Evolutionary conservation across 2,113 vertebrate genomes (phyloP).

Genomic region (Chrysochloris asiatica): DNA sequence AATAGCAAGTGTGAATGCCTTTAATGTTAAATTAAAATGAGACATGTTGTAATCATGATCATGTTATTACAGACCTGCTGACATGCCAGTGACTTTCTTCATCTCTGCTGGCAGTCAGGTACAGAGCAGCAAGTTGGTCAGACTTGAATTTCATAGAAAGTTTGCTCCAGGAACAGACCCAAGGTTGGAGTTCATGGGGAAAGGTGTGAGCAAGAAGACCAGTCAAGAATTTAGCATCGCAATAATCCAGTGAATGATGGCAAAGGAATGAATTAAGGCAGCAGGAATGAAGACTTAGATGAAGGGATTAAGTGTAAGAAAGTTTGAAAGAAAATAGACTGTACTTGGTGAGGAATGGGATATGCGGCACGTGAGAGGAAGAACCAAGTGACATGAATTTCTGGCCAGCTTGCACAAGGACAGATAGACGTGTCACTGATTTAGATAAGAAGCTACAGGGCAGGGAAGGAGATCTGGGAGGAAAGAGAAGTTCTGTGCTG

Average conservation of each 20-base stretch:
- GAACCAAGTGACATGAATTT: not conserved
- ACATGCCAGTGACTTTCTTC: not conserved
- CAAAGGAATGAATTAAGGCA: not conserved
- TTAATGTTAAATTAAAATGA: not conserved
- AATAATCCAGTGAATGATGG: not conserved
- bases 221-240: not conserved
- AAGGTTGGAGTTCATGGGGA: not conserved
- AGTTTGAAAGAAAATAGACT: not conserved
- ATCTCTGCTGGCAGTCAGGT: accelerated
- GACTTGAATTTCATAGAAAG: not conserved
- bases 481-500: not conserved
- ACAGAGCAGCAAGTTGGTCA: not conserved
- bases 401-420: not conserved
- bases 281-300: not conserved
- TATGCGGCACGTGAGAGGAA: not conserved
- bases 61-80: not conserved
- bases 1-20: not conserved
- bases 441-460: not conserved
- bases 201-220: not conserved
- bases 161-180: not conserved
- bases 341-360: accelerated
- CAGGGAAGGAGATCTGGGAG: not conserved
- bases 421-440: not conserved
- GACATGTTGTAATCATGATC: not conserved
- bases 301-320: not conserved